Evolutionary conservation across 2,888 invertebrate genomes (phyloP).

Genomic region (Adelognathus sp.): DNA sequence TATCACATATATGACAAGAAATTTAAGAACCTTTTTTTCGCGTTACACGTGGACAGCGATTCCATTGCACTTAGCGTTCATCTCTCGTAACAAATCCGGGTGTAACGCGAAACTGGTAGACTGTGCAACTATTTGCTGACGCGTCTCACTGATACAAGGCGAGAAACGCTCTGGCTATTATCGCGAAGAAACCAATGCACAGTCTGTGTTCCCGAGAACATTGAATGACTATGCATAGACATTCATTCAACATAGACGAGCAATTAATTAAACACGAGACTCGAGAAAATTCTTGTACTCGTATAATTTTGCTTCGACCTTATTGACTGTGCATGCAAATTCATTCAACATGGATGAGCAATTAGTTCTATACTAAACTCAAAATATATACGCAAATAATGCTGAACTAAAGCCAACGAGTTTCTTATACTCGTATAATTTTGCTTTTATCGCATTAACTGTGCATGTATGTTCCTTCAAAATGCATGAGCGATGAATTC

Average conservation of each 20-base stretch:
- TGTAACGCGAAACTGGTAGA: constrained; percentile 56
- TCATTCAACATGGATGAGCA: too few species aligned
- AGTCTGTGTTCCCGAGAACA: neutral
- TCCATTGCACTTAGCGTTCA: neutral
- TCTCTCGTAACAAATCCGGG: constrained; percentile 27
- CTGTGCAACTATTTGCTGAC: constrained; percentile 69
- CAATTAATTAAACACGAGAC: too few species aligned
- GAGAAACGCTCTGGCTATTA: constrained; percentile 55
- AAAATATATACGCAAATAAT: too few species aligned
- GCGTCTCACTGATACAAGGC: constrained; percentile 55
- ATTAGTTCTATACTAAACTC: too few species aligned
- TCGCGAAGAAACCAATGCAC: constrained; percentile 39
- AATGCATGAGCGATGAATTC: too few species aligned
- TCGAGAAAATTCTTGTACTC: too few species aligned
- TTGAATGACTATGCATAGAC: neutral
- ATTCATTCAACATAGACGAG: constrained; percentile 21
- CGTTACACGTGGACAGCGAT: neutral
- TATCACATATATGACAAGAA: neutral
- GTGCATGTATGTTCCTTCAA: too few species aligned
- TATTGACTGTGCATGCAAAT: too few species aligned
- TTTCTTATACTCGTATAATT: too few species aligned
- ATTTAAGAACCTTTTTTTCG: neutral
- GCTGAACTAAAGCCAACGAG: too few species aligned
- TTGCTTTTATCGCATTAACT: too few species aligned
- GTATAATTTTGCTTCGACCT: too few species aligned